A percentile compares a stretch with the other conserved stretches of the same genome.
phyloP scores from a whole-genome alignment of 2,888 invertebrate species.

The Latheticus oryzae region DNA sequence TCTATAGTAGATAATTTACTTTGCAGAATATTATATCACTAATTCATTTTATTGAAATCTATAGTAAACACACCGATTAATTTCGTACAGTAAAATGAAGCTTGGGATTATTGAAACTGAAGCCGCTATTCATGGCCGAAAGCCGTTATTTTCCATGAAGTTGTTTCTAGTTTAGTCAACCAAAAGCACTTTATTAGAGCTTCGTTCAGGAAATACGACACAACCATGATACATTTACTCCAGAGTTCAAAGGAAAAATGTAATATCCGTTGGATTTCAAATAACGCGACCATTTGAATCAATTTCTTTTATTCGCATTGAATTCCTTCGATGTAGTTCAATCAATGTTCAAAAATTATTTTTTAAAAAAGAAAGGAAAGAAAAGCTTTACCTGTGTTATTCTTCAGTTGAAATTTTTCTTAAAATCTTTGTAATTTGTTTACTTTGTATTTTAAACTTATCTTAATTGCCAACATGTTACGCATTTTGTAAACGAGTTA shows the following conservation, averaged over 20 bases:
- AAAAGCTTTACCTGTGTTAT: background rate
- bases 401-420: too few species aligned
- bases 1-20: constrained; percentile 32
- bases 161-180: constrained; percentile 47
- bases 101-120: too few species aligned
- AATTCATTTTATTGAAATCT: constrained; percentile 3
- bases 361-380: too few species aligned
- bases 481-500: too few species aligned
- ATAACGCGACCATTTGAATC: constrained; percentile 56
- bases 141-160: constrained; percentile 25
- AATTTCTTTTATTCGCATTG: constrained; percentile 50
- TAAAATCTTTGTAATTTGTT: too few species aligned
- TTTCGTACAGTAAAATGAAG: too few species aligned
- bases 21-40: constrained; percentile 25
- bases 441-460: too few species aligned
- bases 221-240: constrained; percentile 55
- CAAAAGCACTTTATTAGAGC: constrained; percentile 50
- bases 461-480: too few species aligned
- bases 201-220: constrained; percentile 45
- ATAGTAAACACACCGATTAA: too few species aligned
- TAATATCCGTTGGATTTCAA: constrained; percentile 59
- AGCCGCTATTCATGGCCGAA: too few species aligned
- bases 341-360: constrained; percentile 23
- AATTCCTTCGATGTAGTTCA: constrained; percentile 26
- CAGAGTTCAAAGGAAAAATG: constrained; percentile 59